phyloP scores from a whole-genome alignment of 2,113 vertebrate genomes.

The Podarcis cretensis region DNA sequence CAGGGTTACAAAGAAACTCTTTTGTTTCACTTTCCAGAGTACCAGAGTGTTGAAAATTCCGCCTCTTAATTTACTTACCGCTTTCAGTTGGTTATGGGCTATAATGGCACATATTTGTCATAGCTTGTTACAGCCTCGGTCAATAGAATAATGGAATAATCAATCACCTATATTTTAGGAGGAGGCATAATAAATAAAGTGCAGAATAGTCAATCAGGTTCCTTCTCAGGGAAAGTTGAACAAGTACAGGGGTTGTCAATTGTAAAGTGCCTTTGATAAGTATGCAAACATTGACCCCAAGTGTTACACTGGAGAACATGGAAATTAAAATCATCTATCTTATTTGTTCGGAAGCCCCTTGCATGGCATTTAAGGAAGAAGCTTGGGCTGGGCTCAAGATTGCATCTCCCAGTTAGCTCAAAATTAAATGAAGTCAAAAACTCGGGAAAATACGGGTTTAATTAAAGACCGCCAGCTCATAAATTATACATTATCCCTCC shows the following conservation, averaged over 20 bases:
- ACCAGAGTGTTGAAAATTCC: slow-evolving; percentile 51
- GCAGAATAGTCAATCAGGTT: slow-evolving; percentile 69
- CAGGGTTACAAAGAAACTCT: slow-evolving; percentile 55
- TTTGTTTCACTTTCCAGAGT: slow-evolving; percentile 48
- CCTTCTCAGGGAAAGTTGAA: slow-evolving; percentile 66
- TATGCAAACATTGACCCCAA: slow-evolving; percentile 75
- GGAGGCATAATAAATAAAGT: slow-evolving; percentile 75
- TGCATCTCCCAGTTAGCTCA: slow-evolving; percentile 64
- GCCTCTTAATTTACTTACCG: slow-evolving; percentile 73
- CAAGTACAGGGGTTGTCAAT: slow-evolving; percentile 67
- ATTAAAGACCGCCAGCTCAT: slow-evolving; percentile 62
- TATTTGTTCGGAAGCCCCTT: slow-evolving; percentile 57
- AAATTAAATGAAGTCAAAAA: slow-evolving; percentile 71
- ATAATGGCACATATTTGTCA: slow-evolving; percentile 75
- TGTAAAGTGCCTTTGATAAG: slow-evolving; percentile 72
- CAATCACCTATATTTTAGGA: slow-evolving; percentile 75
- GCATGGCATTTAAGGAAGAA: slow-evolving; percentile 60
- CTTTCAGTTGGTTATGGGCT: slow-evolving; percentile 70
- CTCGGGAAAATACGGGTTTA: slow-evolving; percentile 65
- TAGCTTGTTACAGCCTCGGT: slow-evolving; percentile 72
- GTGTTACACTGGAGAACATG: slow-evolving; percentile 67
- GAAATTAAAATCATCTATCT: slow-evolving; percentile 77
- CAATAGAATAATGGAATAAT: slow-evolving; percentile 77
- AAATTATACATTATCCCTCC: slow-evolving; percentile 47
- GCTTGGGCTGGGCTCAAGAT: slow-evolving; percentile 33